Conservation (phyloP, 2,888 invertebrate species). For the Rugalucina vietnamica region DNA sequence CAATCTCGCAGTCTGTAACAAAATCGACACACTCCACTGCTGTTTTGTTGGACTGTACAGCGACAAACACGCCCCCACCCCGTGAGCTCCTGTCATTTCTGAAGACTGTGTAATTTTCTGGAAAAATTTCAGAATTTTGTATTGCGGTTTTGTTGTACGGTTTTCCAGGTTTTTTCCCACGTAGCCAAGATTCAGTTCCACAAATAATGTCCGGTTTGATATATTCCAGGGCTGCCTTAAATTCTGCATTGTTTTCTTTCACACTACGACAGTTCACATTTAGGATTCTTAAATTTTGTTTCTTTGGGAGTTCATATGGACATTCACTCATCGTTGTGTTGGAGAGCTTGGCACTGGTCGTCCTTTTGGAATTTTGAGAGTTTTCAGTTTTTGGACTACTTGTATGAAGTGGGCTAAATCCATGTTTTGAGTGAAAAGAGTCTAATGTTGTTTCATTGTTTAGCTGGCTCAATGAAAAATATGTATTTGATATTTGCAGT, state of each 20-base stretch:
- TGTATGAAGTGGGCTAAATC: no score
- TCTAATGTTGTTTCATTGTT: no score
- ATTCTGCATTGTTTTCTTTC: not conserved
- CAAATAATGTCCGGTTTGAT: not conserved
- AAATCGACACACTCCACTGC: not conserved
- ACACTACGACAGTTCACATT: not conserved
- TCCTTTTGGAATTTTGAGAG: no score
- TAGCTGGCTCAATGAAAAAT: no score
- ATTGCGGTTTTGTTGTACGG: not conserved
- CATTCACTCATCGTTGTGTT: no score
- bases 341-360: no score
- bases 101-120: slow-evolving; percentile 1
- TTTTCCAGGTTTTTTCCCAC: not conserved
- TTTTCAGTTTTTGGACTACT: no score
- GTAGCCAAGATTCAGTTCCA: slow-evolving; percentile 2
- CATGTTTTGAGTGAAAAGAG: no score
- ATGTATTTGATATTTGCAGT: no score
- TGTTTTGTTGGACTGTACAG: not conserved
- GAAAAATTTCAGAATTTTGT: slow-evolving; percentile 1
- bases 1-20: slow-evolving; percentile 3
- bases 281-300: no score
- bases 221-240: not conserved
- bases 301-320: no score
- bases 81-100: not conserved
- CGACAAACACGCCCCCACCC: not conserved